Conservation (phyloP, 1,140 invertebrate species). For the Saccostrea cuccullata region DNA sequence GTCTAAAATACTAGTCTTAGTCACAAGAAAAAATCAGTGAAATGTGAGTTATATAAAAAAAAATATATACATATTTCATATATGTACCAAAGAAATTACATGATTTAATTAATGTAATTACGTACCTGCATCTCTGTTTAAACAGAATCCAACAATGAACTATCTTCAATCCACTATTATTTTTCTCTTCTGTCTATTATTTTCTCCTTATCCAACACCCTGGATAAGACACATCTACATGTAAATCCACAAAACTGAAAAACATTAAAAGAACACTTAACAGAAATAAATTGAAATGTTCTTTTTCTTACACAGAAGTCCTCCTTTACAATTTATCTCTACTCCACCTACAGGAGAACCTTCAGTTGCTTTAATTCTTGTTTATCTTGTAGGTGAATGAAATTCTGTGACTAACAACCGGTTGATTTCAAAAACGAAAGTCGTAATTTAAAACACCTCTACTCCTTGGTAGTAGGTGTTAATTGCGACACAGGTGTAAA, state of each 20-base stretch:
- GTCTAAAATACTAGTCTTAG: no score
- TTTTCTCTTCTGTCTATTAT: no score
- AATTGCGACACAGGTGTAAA: slow-evolving; percentile 33
- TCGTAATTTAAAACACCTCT: background rate
- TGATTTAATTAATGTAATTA: background rate
- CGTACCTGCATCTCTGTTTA: background rate
- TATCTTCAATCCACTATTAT: background rate
- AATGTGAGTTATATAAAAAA: no score
- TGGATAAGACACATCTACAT: background rate
- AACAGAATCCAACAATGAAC: background rate
- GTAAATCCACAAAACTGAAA: no score
- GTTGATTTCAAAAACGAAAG: slow-evolving; percentile 1
- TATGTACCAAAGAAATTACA: no score
- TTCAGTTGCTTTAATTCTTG: background rate
- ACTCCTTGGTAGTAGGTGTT: slow-evolving; percentile 2
- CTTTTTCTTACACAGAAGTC: background rate
- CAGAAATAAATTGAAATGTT: background rate
- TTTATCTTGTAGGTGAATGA: background rate
- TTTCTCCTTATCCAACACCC: background rate
- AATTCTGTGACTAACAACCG: background rate
- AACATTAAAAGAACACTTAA: no score
- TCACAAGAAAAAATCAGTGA: no score
- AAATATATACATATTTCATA: no score
- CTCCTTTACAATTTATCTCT: background rate
- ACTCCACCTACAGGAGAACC: background rate